These are phyloP conservation scores for Burhinus oedicnemus DNA, from an alignment of 2,113 vertebrate genomes.

Conservation along the genomic window DNA sequence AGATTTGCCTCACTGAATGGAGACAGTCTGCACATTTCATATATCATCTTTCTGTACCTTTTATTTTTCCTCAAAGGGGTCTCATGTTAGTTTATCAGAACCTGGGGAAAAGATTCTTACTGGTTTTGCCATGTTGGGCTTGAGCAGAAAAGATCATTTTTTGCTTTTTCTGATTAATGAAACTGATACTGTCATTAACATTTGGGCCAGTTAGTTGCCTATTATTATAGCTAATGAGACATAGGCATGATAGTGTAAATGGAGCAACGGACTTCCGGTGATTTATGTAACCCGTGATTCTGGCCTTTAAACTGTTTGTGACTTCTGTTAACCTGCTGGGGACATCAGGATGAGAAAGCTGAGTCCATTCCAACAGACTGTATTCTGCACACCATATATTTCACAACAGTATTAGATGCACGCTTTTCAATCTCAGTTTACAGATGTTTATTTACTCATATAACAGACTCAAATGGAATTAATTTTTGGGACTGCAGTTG, in stretches of 20 bases:
- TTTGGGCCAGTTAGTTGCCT: neutral
- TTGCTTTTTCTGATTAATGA: neutral
- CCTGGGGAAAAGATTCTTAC: neutral
- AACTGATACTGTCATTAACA: neutral
- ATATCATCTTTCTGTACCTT: neutral
- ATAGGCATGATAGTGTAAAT: neutral
- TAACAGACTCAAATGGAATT: constrained; percentile 60
- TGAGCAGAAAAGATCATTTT: neutral
- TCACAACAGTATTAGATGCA: neutral
- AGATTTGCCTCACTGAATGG: neutral
- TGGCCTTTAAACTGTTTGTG: neutral
- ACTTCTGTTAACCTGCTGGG: neutral
- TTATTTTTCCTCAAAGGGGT: neutral
- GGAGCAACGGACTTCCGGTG: neutral
- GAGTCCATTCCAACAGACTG: neutral
- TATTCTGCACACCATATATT: neutral
- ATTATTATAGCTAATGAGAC: neutral
- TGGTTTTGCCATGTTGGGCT: neutral
- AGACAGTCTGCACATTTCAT: neutral
- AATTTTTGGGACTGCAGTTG: constrained; percentile 45
- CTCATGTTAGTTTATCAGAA: neutral
- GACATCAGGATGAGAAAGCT: neutral
- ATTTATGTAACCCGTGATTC: neutral
- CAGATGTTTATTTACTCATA: constrained; percentile 59
- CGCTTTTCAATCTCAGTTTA: neutral